Conservation (phyloP, 35 echinoderm and acorn worm genomes). For the Eucidaris tribuloides region DNA sequence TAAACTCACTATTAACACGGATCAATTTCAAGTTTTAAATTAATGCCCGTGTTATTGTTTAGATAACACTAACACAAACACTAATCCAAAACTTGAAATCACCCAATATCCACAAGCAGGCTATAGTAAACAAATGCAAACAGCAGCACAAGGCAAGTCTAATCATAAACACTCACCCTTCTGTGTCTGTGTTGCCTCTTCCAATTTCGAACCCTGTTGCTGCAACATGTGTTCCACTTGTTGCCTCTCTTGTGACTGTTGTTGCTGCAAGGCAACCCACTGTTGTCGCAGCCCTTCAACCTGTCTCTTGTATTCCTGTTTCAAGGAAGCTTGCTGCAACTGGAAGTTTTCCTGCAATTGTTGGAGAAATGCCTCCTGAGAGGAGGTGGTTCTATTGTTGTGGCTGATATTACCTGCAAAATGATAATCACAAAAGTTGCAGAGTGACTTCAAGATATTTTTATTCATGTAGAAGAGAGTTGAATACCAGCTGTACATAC, state of each 20-base stretch:
- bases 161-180: background rate
- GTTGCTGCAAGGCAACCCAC: slow-evolving; percentile 41
- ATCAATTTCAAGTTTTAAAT: too few species aligned
- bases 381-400: background rate
- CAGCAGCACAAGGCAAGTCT: too few species aligned
- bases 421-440: background rate
- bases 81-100: too few species aligned
- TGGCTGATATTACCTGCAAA: background rate
- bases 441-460: background rate
- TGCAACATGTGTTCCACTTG: slow-evolving; percentile 23
- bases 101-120: too few species aligned
- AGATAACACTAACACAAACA: too few species aligned
- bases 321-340: background rate
- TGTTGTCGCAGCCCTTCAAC: slow-evolving; percentile 28
- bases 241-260: slow-evolving; percentile 41
- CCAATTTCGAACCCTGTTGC: slow-evolving; percentile 34
- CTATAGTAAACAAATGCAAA: too few species aligned
- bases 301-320: background rate
- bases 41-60: too few species aligned
- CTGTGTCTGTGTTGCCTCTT: background rate
- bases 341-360: slow-evolving; percentile 2
- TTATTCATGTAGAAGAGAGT: slow-evolving; percentile 15
- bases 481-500: too few species aligned
- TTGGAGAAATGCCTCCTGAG: background rate
- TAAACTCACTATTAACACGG: too few species aligned